Evolutionary conservation across 2,113 vertebrate species (phyloP), one percentile per base, ranked within the genome.

Genomic region (Daubentonia madagascariensis): DNA sequence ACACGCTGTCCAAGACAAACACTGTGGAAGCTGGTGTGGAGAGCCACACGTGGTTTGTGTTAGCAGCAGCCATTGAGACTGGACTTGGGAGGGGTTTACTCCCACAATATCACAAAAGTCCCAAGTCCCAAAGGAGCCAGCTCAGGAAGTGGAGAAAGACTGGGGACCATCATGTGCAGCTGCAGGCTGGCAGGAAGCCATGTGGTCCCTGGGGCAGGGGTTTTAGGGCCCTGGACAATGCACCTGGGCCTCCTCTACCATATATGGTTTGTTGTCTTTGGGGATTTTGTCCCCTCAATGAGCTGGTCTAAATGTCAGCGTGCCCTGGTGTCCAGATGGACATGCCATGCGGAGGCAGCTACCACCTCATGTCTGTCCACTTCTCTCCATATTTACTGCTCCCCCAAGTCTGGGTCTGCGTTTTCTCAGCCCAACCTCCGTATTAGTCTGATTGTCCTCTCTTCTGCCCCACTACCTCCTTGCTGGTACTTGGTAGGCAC

Each of bases 1-100:
- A 86, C 43, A 16, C 0, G 50, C 70, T 9, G 50, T 97, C 98
- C 98, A 98, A 97, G 94, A 85, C 89, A 98, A 98, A 98, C 85
- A 97, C 59, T 2, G 0, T 30, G 72, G 90, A 89, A 0, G 32
- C 97, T 16, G 50, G 89, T 92, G 65, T 73, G 25, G 72, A 94
- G 61, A 92, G 22, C 6, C 0, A 79, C 95, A 98, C 80, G 89
- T 98, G 98, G 86, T 52, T 89, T 84, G 81, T 25, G 30, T 97
- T 45, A 85, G 79, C 5, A 3, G 96, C 54, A 22, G 75, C 94
- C 50, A 68, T 28, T 32, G 80, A 54, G 96, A 89, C 91, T n/a
- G 54, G 75, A 68, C 95, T 72, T 14, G 59, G 89, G 57, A 83
- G 79, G 91, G 96, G 18, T 61, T 72, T n/a, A 67, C 91, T 91